Conservation (phyloP, 2,113 vertebrate species). For the Marmota flaviventris region DNA sequence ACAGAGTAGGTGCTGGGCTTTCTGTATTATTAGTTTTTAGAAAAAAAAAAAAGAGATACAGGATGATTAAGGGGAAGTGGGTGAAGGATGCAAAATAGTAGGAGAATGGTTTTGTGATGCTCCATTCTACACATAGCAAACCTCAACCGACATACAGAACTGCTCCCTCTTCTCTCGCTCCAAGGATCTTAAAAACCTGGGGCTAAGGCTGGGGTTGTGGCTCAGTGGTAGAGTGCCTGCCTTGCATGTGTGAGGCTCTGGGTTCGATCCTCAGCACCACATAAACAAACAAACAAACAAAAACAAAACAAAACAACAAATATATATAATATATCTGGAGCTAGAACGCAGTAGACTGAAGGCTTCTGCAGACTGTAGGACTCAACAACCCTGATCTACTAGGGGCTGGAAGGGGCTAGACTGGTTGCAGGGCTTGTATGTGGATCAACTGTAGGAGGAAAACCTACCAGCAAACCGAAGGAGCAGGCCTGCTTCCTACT, state of each 20-base stretch:
- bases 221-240: too few relatives aligned
- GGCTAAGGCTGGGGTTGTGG: too few relatives aligned
- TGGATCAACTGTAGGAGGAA: slow-evolving; percentile 55
- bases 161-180: slow-evolving; percentile 80
- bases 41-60: not conserved
- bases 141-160: slow-evolving; percentile 75
- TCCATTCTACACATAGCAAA: slow-evolving; percentile 57
- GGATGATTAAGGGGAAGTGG: not conserved
- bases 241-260: too few relatives aligned
- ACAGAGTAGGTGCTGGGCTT: not conserved
- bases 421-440: slow-evolving; percentile 55
- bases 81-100: slow-evolving; percentile 1
- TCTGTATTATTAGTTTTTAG: slow-evolving; percentile 3
- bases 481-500: slow-evolving; percentile 58
- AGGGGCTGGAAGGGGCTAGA: slow-evolving; percentile 55
- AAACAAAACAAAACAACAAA: too few relatives aligned
- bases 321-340: slow-evolving; percentile 24
- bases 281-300: too few relatives aligned
- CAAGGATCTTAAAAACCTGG: slow-evolving; percentile 75
- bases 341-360: slow-evolving; percentile 79
- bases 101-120: slow-evolving; percentile 65
- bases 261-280: too few relatives aligned
- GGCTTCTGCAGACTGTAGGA: slow-evolving; percentile 77
- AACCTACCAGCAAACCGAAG: slow-evolving; percentile 52
- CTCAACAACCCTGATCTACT: slow-evolving; percentile 68